Percentiles rank a stretch among this genome's conserved stretches.
phyloP scores from a whole-genome alignment of 37 sponge, comb jelly and placozoan genomes.

The Oscarella lobularis region DNA sequence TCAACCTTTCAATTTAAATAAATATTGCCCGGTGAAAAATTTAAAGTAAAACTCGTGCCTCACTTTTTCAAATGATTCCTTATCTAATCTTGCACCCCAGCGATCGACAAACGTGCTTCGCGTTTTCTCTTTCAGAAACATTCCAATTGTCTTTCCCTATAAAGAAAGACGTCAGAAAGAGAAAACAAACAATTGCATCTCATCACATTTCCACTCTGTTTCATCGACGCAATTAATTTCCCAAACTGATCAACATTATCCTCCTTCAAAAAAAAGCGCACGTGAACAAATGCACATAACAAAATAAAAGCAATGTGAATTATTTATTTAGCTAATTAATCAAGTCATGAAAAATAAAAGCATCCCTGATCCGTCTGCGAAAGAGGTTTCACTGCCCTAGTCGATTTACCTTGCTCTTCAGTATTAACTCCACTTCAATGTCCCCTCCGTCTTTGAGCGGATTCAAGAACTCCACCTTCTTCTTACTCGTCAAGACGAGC shows the following conservation, averaged over 20 bases:
- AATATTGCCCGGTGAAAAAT: no score
- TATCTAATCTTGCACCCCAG: constrained; percentile 34
- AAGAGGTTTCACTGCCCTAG: no score
- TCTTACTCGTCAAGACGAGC: constrained; percentile 70
- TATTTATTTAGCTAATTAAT: no score
- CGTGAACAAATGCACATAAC: no score
- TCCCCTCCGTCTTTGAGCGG: constrained; percentile 30
- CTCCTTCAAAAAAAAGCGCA: constrained; percentile 31
- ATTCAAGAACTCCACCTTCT: constrained; percentile 81
- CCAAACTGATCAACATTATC: constrained; percentile 20
- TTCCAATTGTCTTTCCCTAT: constrained; percentile 64
- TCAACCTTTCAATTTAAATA: background rate
- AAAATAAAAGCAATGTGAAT: no score
- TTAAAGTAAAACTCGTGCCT: no score
- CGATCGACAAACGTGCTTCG: constrained; percentile 53
- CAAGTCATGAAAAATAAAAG: no score
- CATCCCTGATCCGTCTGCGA: no score
- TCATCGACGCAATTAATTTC: constrained; percentile 21
- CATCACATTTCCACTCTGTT: constrained; percentile 32
- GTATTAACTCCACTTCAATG: constrained; percentile 21
- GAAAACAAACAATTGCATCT: background rate
- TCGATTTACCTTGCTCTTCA: constrained; percentile 49
- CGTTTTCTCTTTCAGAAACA: constrained; percentile 33
- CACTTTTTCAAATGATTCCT: constrained; percentile 18
- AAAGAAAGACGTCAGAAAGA: background rate